phyloP scores from a whole-genome alignment of 2,797 vertebrate genomes.

The Sebastes itinus region DNA sequence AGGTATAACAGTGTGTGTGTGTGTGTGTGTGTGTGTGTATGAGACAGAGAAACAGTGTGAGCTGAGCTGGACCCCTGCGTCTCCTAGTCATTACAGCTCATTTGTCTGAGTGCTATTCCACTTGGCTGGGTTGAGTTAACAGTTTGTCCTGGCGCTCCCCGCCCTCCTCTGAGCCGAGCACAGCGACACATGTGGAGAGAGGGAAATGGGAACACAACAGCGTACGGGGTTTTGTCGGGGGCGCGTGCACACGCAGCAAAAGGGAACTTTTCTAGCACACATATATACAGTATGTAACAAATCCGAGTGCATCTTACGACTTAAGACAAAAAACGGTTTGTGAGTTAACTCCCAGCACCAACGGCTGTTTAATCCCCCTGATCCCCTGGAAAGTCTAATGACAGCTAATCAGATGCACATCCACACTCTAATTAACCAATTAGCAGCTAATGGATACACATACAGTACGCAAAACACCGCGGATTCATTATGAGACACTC shows the following conservation, averaged over 20 bases:
- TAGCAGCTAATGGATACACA: slow-evolving; percentile 67
- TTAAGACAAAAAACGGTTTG: slow-evolving; percentile 13
- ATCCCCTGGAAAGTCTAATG: slow-evolving; percentile 68
- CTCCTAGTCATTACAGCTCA: slow-evolving; percentile 76
- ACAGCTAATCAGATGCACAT: slow-evolving; percentile 75
- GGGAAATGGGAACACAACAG: slow-evolving; percentile 37
- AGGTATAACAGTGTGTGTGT: slow-evolving; percentile 34
- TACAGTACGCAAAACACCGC: slow-evolving; percentile 46
- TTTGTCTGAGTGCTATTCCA: slow-evolving; percentile 80
- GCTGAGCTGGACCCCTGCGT: slow-evolving; percentile 63
- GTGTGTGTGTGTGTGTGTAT: neutral
- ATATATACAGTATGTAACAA: neutral
- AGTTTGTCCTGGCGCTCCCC: slow-evolving; percentile 69
- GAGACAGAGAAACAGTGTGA: slow-evolving; percentile 55
- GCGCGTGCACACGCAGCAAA: neutral
- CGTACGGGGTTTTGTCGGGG: neutral
- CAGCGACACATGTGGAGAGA: slow-evolving; percentile 55
- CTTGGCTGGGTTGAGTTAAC: slow-evolving; percentile 78
- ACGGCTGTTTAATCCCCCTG: slow-evolving; percentile 41
- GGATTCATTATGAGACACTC: slow-evolving; percentile 50
- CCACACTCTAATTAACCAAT: slow-evolving; percentile 74
- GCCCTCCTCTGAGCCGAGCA: slow-evolving; percentile 48
- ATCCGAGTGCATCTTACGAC: neutral
- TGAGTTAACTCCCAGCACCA: slow-evolving; percentile 27
- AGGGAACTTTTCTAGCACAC: neutral